Evolutionary conservation across 2,113 vertebrate species (phyloP).

Genomic region (Dunckerocampus dactyliophorus): DNA sequence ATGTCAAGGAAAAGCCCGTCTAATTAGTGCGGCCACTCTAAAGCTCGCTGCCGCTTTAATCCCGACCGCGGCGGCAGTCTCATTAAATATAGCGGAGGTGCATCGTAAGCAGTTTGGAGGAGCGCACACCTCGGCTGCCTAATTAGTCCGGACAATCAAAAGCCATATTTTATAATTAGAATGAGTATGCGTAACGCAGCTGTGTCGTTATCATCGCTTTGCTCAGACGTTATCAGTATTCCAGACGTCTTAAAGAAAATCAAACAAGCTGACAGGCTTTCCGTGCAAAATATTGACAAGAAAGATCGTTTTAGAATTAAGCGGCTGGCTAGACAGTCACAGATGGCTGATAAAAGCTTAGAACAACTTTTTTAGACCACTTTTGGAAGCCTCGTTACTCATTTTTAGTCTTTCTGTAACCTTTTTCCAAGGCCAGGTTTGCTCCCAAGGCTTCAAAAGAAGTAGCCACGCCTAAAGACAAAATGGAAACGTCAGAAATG

Average conservation of each 20-base stretch:
- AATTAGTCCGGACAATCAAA: not conserved
- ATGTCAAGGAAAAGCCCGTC: conserved; percentile 3
- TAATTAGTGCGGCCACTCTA: conserved; percentile 1
- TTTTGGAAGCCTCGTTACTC: too few relatives aligned
- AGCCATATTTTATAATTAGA: not conserved
- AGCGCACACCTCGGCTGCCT: not conserved
- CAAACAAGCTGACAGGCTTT: not conserved
- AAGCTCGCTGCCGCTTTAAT: conserved; percentile 7
- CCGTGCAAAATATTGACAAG: too few relatives aligned
- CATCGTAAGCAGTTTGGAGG: not conserved
- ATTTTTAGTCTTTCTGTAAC: too few relatives aligned
- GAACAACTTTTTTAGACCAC: not conserved
- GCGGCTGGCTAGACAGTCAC: not conserved
- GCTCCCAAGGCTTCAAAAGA: too few relatives aligned
- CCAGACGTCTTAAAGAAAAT: not conserved
- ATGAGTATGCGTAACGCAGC: not conserved
- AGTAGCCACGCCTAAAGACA: too few relatives aligned
- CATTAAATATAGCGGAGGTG: not conserved
- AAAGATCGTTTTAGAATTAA: conserved; percentile 3
- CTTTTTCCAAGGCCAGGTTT: too few relatives aligned
- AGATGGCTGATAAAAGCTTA: not conserved
- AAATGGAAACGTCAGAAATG: too few relatives aligned
- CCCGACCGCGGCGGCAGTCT: not conserved
- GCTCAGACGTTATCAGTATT: not conserved
- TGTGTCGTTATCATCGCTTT: too few relatives aligned